Evolutionary conservation across 2,113 vertebrate species (phyloP), one percentile per base, ranked within the genome.

Genomic region (Phrynosoma platyrhinos): DNA sequence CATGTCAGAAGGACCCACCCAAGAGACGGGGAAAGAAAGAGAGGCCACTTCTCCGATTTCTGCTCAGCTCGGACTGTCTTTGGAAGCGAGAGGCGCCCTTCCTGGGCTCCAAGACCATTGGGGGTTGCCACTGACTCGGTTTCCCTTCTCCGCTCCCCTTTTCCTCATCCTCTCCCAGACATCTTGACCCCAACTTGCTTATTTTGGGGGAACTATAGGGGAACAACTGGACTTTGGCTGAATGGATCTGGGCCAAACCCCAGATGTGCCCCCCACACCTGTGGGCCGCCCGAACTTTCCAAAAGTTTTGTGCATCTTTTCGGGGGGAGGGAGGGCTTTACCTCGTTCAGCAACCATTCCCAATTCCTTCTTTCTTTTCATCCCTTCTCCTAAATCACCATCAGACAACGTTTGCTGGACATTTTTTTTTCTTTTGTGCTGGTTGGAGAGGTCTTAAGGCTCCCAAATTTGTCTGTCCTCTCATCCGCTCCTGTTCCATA

Each of bases 301-400:
- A 9, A 78, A 79, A 92, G 90, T 88, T 27, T 71, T 69, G 92
- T 94, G 93, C 94, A 92, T 90, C 94, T 89, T 71, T 30, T 71
- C 9, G 9, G 27, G 9, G 68, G 25, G 27, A 18, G 21, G 66
- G 21, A 18, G 8, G 92, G 92, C 86, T 93, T 91, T 14, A 53
- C 79, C 93, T 93, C 91, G 90, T 95, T 92, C 82, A 91, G 85
- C 93, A 93, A 92, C 92, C 94, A 95, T 96, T 95, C 95, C 94
- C 91, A 91, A 92, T 32, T 47, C 42, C 23, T 30, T 2, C 47
- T 14, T 40, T 9, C 55, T 36, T 25, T 9, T 7, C 62, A 0
- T 36, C 30, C 30, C 8, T 58, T 20, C 52, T 21, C 23, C 91
- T 90, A 18, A n/a, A 4, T n/a, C 47, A 1, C 92, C 88, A 85